A percentile compares a stretch with the other conserved stretches of the same genome.
phyloP scores from a whole-genome alignment of 2,113 vertebrate genomes.

The Phocoena phocoena region DNA sequence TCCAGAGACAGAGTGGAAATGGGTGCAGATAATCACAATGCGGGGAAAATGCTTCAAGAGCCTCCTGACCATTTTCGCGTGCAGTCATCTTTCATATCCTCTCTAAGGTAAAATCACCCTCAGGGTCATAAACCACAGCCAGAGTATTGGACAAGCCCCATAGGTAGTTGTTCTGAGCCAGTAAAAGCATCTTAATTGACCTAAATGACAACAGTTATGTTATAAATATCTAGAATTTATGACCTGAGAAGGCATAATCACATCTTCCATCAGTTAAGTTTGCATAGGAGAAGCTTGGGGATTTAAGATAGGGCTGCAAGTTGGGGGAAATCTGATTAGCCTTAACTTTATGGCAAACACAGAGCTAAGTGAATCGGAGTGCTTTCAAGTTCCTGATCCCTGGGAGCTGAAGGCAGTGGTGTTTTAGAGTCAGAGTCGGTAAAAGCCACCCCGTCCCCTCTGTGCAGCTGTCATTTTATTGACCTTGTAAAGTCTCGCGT shows the following conservation, averaged over 20 bases:
- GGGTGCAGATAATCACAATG: conserved; percentile 37
- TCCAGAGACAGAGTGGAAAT: conserved; percentile 46
- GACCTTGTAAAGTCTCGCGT: conserved; percentile 75
- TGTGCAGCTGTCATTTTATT: conserved; percentile 76
- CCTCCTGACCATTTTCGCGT: conserved; percentile 37
- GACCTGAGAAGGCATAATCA: conserved; percentile 72
- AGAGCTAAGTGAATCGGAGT: conserved; percentile 62
- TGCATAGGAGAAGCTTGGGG: conserved; percentile 74
- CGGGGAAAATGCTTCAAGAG: neutral
- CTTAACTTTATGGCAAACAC: conserved; percentile 68
- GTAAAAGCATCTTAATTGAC: conserved; percentile 79
- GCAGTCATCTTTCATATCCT: conserved; percentile 72
- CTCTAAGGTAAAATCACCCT: conserved; percentile 69
- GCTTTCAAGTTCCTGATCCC: conserved; percentile 73
- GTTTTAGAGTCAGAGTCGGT: conserved; percentile 18
- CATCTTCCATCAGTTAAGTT: conserved; percentile 72
- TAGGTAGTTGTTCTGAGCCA: conserved; percentile 69
- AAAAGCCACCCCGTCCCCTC: conserved; percentile 57
- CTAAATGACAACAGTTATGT: conserved; percentile 79
- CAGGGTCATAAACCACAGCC: conserved; percentile 62
- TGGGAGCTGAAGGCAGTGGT: conserved; percentile 60
- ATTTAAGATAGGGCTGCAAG: conserved; percentile 58
- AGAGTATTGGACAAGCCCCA: conserved; percentile 73
- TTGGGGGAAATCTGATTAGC: conserved; percentile 74
- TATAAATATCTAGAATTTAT: conserved; percentile 81